phyloP scores from a whole-genome alignment of 2,797 vertebrate species.

The Pseudopleuronectes americanus region DNA sequence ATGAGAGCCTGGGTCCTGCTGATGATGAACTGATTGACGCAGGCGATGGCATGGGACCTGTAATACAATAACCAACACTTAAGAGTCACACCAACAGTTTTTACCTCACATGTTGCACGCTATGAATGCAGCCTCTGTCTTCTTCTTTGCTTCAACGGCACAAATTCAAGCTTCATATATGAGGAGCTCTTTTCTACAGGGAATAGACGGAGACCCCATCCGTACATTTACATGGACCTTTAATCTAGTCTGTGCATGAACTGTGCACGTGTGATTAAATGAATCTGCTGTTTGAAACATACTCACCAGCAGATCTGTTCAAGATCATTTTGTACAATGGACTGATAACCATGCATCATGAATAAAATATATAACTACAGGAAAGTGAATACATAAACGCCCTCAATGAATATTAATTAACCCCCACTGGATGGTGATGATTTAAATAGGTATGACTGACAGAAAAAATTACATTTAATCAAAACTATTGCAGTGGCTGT shows the following conservation, averaged over 20 bases:
- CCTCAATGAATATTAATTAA: neutral
- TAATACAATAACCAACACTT: slow-evolving; percentile 52
- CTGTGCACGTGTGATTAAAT: neutral
- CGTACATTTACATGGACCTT: neutral
- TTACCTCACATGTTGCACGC: slow-evolving; percentile 45
- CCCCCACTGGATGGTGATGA: neutral
- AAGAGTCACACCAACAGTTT: slow-evolving; percentile 6
- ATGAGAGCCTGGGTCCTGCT: slow-evolving; percentile 97
- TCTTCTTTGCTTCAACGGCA: neutral
- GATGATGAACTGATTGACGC: slow-evolving; percentile 98
- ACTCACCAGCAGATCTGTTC: neutral
- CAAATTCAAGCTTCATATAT: slow-evolving; percentile 16
- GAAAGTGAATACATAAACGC: neutral
- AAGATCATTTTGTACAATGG: neutral
- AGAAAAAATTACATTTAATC: neutral
- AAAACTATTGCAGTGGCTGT: too few relatives aligned
- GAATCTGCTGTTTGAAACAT: neutral
- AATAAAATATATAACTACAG: neutral
- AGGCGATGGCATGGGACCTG: slow-evolving; percentile 97
- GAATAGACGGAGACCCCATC: neutral
- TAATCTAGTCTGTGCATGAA: too few relatives aligned
- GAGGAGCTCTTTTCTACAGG: slow-evolving; percentile 7
- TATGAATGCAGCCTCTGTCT: slow-evolving; percentile 56
- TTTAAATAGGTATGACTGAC: too few relatives aligned
- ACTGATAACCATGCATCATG: neutral